Evolutionary conservation across 2,888 invertebrate species (phyloP).

Genomic region (Leucophenga montana): DNA sequence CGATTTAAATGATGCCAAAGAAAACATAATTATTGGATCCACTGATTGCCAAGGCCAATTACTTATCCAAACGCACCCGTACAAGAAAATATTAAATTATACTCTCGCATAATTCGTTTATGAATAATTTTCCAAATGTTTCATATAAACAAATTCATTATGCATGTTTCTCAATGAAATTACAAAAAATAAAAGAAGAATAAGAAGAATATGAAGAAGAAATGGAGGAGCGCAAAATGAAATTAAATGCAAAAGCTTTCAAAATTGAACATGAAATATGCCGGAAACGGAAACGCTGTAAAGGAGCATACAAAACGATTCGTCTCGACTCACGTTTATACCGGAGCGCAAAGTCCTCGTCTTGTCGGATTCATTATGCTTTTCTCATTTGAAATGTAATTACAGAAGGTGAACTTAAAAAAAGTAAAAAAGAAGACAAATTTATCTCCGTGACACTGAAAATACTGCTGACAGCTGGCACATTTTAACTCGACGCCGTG

Average conservation of each 20-base stretch:
- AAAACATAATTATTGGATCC: too few species aligned
- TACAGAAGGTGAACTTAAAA: too few species aligned
- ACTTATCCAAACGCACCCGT: not conserved
- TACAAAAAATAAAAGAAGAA: too few species aligned
- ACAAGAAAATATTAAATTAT: not conserved
- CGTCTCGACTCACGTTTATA: too few species aligned
- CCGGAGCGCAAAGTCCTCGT: too few species aligned
- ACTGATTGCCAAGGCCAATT: not conserved
- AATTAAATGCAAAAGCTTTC: not conserved
- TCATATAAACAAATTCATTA: constrained; percentile 2
- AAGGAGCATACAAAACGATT: not conserved
- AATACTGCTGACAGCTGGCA: too few species aligned
- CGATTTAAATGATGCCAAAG: too few species aligned
- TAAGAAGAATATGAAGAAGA: too few species aligned
- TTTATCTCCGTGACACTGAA: too few species aligned
- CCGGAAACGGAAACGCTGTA: not conserved
- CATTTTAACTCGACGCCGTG: not conserved
- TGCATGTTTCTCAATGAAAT: not conserved
- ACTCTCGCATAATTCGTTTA: not conserved
- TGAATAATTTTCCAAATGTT: not conserved
- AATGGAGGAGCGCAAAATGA: not conserved
- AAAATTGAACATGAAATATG: not conserved
- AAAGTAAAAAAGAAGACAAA: too few species aligned
- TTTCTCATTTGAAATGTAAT: too few species aligned
- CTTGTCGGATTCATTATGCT: too few species aligned